phyloP scores from a whole-genome alignment of 2,888 invertebrate species.

The Seladonia tumulorum region DNA sequence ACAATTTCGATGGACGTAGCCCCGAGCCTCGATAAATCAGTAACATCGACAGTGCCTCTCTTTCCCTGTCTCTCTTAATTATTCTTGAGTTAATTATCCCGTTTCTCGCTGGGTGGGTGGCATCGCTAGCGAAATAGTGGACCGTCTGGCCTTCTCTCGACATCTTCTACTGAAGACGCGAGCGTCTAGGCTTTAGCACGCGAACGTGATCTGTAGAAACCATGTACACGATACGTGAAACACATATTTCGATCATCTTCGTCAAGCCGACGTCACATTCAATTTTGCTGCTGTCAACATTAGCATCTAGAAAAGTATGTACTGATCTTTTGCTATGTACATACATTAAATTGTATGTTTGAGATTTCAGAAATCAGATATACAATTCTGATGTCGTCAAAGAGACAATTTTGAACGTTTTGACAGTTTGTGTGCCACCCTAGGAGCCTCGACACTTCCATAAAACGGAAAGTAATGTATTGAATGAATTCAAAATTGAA shows the following conservation, averaged over 20 bases:
- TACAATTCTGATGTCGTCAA: no score
- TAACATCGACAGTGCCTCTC: background rate
- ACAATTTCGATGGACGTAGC: background rate
- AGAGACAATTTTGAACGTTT: background rate
- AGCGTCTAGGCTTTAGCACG: background rate
- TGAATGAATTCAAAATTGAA: background rate
- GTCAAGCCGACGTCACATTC: no score
- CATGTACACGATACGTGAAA: background rate
- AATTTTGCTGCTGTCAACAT: no score
- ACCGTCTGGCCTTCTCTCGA: conserved; percentile 51
- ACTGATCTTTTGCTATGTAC: no score
- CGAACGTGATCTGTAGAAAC: background rate
- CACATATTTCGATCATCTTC: background rate
- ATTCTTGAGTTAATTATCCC: background rate
- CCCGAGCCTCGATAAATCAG: background rate
- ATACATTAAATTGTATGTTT: no score
- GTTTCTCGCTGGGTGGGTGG: background rate
- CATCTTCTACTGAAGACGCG: conserved; percentile 40
- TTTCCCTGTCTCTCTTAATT: background rate
- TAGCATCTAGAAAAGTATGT: no score
- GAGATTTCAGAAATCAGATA: no score
- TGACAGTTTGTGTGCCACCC: no score
- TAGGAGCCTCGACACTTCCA: no score
- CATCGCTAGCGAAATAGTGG: background rate
- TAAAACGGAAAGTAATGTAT: no score